Conservation (phyloP, 2,888 invertebrate species). For the Pteria penguin region DNA sequence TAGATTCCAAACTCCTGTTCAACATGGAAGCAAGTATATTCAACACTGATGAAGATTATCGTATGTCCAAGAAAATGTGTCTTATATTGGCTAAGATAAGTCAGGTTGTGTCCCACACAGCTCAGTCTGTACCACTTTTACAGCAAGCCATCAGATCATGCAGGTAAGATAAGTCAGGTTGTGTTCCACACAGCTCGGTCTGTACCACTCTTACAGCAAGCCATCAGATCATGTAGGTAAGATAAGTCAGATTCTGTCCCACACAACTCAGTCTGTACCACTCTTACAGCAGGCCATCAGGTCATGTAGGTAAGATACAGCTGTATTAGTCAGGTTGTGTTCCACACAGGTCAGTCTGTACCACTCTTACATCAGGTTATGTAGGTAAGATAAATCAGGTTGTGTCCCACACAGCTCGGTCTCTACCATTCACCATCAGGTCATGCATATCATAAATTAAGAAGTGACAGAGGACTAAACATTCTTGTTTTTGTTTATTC, state of each 20-base stretch:
- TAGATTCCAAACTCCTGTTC: too few species aligned
- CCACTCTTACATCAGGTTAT: not conserved
- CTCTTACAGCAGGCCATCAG: not conserved
- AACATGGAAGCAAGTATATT: not conserved
- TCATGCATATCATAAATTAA: too few species aligned
- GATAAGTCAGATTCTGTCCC: not conserved
- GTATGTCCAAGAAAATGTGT: conserved; percentile 19
- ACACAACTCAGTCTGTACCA: not conserved
- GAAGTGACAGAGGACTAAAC: too few species aligned
- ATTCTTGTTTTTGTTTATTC: too few species aligned
- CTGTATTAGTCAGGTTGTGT: not conserved
- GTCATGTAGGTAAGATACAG: not conserved
- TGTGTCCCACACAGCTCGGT: not conserved
- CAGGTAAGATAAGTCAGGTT: not conserved
- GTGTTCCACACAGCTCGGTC: not conserved
- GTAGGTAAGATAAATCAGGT: not conserved
- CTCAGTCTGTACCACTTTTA: not conserved
- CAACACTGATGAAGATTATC: conserved; percentile 19
- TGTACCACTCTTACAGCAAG: not conserved
- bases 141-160: not conserved
- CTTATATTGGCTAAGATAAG: not conserved
- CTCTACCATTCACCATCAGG: not conserved
- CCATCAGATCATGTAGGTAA: not conserved
- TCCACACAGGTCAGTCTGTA: not conserved
- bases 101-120: not conserved